phyloP scores from a whole-genome alignment of 2,888 invertebrate species.

The Halictus quadricinctus region DNA sequence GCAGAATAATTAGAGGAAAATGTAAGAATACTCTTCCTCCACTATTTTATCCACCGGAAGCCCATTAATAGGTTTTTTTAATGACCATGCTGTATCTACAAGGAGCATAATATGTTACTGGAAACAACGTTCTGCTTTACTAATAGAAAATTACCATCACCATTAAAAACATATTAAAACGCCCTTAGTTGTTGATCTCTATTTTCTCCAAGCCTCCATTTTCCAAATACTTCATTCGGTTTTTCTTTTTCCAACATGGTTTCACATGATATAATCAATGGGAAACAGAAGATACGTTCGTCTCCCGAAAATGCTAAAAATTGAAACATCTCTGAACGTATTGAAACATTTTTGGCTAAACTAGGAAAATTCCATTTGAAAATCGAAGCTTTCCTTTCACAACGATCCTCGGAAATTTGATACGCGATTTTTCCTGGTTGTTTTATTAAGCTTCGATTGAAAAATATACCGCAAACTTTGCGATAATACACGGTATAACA shows the following conservation, averaged over 20 bases:
- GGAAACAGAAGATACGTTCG: background rate
- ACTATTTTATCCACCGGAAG: background rate
- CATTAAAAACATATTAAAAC: background rate
- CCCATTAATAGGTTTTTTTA: background rate
- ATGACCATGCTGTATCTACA: too few relatives aligned
- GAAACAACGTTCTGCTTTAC: background rate
- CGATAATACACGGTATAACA: background rate
- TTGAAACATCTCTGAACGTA: background rate
- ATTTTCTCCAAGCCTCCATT: too few relatives aligned
- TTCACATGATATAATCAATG: background rate
- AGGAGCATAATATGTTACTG: background rate
- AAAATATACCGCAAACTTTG: background rate
- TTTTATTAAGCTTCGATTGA: background rate
- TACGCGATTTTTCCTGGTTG: background rate
- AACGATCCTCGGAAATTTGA: background rate
- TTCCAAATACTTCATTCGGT: background rate
- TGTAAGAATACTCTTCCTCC: background rate
- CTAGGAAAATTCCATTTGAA: background rate
- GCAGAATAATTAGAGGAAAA: background rate
- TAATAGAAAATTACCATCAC: background rate
- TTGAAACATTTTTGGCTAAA: background rate
- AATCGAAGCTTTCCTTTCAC: background rate
- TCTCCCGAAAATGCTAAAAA: background rate
- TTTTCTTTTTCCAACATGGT: background rate
- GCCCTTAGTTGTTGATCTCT: background rate